phyloP scores from a whole-genome alignment of 1,140 invertebrate species.

The Aphelenchoides avenae region DNA sequence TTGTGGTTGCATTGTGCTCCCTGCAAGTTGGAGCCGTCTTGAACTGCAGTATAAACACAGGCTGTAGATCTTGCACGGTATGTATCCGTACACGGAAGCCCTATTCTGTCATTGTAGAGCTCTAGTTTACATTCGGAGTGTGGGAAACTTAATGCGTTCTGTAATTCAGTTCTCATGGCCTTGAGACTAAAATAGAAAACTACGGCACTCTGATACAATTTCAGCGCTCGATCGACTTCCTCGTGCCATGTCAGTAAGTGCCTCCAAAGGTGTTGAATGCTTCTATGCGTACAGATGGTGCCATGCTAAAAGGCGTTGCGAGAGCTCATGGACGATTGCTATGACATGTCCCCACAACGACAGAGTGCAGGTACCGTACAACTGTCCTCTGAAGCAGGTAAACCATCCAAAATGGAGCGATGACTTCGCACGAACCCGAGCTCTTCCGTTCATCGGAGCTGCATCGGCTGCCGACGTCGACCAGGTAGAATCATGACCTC shows the following conservation, averaged over 20 bases:
- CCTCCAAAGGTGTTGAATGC: constrained; percentile 32
- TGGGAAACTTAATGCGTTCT: too few relatives aligned
- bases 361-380: constrained; percentile 20
- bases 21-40: too few relatives aligned
- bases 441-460: constrained; percentile 39
- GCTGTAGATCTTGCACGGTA: too few relatives aligned
- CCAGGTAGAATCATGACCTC: constrained; percentile 19
- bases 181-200: too few relatives aligned
- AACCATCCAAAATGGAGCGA: constrained; percentile 13
- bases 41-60: too few relatives aligned
- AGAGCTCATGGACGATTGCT: constrained; percentile 24
- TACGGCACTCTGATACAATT: too few relatives aligned
- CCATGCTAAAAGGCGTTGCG: constrained; percentile 18
- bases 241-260: constrained; percentile 30
- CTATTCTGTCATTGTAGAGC: too few relatives aligned
- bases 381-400: constrained; percentile 17
- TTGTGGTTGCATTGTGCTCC: too few relatives aligned
- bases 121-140: too few relatives aligned
- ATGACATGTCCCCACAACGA: constrained; percentile 18
- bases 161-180: too few relatives aligned
- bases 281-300: constrained; percentile 27
- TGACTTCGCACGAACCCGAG: constrained; percentile 36
- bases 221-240: constrained; percentile 33
- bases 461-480: constrained; percentile 36
- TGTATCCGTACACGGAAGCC: too few relatives aligned